Evolutionary conservation across 2,113 vertebrate species (phyloP).

Genomic region (Eupsittula cactorum): DNA sequence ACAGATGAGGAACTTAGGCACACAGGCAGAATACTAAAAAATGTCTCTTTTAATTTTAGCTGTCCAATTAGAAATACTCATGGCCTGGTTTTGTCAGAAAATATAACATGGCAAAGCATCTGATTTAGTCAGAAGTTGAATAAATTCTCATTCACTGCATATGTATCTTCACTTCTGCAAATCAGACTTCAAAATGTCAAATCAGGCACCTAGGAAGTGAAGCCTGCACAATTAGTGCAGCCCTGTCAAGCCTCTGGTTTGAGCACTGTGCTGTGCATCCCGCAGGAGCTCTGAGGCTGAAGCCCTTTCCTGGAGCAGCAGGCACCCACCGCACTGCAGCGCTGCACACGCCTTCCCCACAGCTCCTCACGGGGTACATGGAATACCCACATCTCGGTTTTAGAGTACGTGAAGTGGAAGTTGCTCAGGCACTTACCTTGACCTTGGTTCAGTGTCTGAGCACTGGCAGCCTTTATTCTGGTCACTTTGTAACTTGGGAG

Average conservation of each 20-base stretch:
- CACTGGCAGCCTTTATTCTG: background rate
- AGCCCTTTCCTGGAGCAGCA: background rate
- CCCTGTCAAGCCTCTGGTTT: background rate
- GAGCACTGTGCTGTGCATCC: background rate
- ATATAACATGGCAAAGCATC: background rate
- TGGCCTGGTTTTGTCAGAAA: slow-evolving; percentile 29
- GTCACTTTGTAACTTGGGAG: background rate
- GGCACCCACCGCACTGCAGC: background rate
- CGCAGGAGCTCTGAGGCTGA: background rate
- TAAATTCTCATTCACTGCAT: background rate
- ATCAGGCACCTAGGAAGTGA: background rate
- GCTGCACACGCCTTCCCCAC: accelerated
- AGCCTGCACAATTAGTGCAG: background rate
- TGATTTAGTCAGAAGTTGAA: background rate
- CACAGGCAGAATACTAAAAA: background rate
- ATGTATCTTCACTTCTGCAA: background rate
- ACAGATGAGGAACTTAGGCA: background rate
- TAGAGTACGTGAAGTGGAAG: background rate
- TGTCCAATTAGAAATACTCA: slow-evolving; percentile 10
- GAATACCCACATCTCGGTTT: background rate
- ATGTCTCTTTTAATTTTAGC: background rate
- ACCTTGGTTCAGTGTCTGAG: background rate
- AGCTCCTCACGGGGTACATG: background rate
- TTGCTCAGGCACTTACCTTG: background rate
- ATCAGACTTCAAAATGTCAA: background rate